These are phyloP conservation scores for Elaphurus davidianus DNA, from an alignment of 2,113 vertebrate species.

Conservation along the genomic window DNA sequence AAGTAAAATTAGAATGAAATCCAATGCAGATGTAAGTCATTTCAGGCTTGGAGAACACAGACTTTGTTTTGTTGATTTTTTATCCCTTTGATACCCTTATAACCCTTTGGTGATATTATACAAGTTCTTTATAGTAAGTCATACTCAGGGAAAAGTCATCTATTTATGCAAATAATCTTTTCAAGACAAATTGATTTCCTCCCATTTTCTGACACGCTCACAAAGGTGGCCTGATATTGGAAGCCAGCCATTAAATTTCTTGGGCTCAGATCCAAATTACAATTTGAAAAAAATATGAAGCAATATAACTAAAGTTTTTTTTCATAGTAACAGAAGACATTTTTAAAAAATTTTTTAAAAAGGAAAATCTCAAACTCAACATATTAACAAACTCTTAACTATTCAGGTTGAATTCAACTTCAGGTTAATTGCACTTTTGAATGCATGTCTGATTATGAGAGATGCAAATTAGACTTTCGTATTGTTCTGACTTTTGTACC, in stretches of 20 bases:
- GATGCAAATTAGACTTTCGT: slow-evolving; percentile 69
- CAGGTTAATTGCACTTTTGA: slow-evolving; percentile 47
- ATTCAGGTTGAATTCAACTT: slow-evolving; percentile 26
- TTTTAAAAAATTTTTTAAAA: background rate
- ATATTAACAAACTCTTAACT: slow-evolving; percentile 27
- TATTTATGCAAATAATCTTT: background rate
- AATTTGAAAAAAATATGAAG: slow-evolving; percentile 39
- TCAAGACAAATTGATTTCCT: background rate
- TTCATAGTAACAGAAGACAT: slow-evolving; percentile 2
- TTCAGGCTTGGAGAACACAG: background rate
- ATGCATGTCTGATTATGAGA: slow-evolving; percentile 60
- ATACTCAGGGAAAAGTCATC: background rate
- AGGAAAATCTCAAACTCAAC: background rate
- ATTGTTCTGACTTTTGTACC: slow-evolving; percentile 71
- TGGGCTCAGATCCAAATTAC: slow-evolving; percentile 27
- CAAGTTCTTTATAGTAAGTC: background rate
- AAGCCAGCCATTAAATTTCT: background rate
- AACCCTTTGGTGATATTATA: background rate
- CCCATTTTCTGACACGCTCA: background rate
- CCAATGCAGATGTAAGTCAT: background rate
- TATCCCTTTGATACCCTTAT: background rate
- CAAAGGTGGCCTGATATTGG: background rate
- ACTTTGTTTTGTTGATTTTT: background rate
- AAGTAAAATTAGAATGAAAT: background rate
- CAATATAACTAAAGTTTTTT: background rate